Percentiles rank a stretch among this genome's conserved stretches.
Conservation (phyloP, 35 echinoderm and acorn worm species). For the Holothuria glaberrima region DNA sequence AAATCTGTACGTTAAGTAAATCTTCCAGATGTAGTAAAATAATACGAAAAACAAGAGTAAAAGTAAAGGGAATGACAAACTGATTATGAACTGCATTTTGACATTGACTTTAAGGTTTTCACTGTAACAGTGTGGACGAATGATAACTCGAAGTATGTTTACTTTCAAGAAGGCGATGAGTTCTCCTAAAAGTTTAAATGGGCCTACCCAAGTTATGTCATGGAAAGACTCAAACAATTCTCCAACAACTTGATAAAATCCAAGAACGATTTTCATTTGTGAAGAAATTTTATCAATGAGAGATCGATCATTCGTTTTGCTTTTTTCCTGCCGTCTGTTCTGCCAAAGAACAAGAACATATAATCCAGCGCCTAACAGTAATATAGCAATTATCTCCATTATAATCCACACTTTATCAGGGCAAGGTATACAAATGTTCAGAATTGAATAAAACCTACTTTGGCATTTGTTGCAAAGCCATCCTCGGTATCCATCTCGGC, state of each 20-base stretch:
- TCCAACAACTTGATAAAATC: slow-evolving; percentile 68
- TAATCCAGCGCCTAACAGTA: not conserved
- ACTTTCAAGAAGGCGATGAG: slow-evolving; percentile 23
- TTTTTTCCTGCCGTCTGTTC: not conserved
- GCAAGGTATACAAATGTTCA: slow-evolving; percentile 50
- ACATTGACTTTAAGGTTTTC: not conserved
- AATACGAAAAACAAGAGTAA: too few species aligned
- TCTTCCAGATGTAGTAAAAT: too few species aligned
- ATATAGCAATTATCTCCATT: not conserved
- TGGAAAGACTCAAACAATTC: slow-evolving; percentile 45
- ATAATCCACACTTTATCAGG: slow-evolving; percentile 17
- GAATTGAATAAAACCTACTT: slow-evolving; percentile 19
- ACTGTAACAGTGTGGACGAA: slow-evolving; percentile 50
- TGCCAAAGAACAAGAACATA: slow-evolving; percentile 33
- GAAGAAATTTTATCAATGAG: slow-evolving; percentile 39
- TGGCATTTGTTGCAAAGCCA: slow-evolving; percentile 62
- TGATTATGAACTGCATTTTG: slow-evolving; percentile 26
- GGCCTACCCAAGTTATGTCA: slow-evolving; percentile 36
- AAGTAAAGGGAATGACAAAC: not conserved
- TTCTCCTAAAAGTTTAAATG: slow-evolving; percentile 19
- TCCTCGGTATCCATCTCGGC: slow-evolving; percentile 17
- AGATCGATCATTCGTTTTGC: not conserved
- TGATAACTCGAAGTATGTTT: slow-evolving; percentile 7
- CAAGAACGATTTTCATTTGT: slow-evolving; percentile 62
- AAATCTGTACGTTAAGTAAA: too few species aligned